These are phyloP conservation scores for Malaclemys terrapin DNA, from an alignment of 2,113 vertebrate genomes.

Conservation along the genomic window DNA sequence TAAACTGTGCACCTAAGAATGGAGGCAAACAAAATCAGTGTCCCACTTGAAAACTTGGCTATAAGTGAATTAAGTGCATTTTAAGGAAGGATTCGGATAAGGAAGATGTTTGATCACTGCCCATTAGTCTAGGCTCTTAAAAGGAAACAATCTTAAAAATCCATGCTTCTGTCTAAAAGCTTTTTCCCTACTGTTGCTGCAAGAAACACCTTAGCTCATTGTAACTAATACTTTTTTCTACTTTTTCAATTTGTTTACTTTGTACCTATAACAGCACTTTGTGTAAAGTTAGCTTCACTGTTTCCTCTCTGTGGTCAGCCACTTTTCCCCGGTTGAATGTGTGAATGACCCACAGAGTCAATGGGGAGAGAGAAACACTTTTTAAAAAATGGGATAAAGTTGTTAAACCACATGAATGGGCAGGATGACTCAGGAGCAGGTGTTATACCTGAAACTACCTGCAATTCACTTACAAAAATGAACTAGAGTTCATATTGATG, in stretches of 20 bases:
- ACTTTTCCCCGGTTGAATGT: not conserved
- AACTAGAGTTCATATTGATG: not conserved
- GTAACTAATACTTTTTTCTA: conserved; percentile 49
- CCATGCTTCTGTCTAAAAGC: conserved; percentile 55
- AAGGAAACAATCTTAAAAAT: conserved; percentile 23
- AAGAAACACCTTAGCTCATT: conserved; percentile 52
- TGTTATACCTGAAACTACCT: not conserved
- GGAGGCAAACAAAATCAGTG: not conserved
- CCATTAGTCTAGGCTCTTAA: conserved; percentile 15
- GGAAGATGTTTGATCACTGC: not conserved
- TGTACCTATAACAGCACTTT: conserved; percentile 24
- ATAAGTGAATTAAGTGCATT: conserved; percentile 49
- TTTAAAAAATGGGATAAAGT: not conserved
- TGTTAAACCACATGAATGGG: not conserved
- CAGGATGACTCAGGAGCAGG: not conserved
- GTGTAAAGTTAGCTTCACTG: conserved; percentile 21
- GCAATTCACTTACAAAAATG: not conserved
- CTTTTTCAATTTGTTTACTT: not conserved
- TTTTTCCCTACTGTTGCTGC: conserved; percentile 32
- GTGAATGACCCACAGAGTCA: not conserved
- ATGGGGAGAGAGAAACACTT: conserved; percentile 11
- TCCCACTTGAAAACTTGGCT: not conserved
- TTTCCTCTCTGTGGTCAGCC: not conserved
- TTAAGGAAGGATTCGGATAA: not conserved
- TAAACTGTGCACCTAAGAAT: not conserved